Conservation (phyloP, 2,113 vertebrate genomes). For the Planiliza haematocheilus region DNA sequence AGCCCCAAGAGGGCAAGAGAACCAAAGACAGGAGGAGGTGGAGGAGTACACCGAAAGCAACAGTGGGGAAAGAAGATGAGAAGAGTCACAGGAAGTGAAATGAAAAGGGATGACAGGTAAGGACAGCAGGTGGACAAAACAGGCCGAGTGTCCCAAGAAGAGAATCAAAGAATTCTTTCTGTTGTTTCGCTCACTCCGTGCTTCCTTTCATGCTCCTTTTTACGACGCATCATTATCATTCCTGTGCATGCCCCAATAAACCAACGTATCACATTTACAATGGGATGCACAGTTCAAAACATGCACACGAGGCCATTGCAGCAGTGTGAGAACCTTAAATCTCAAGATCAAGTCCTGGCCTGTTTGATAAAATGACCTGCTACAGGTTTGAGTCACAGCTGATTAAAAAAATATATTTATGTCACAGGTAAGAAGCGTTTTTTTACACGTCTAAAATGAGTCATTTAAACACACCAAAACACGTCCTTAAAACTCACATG, state of each 20-base stretch:
- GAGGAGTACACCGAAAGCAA: conserved; percentile 20
- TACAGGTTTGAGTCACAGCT: conserved; percentile 13
- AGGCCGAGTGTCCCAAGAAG: conserved; percentile 11
- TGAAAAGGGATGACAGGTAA: conserved; percentile 57
- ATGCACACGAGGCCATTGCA: neutral
- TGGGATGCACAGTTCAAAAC: neutral
- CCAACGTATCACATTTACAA: neutral
- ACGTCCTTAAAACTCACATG: neutral
- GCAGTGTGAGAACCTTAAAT: conserved; percentile 5
- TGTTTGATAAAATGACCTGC: conserved; percentile 10
- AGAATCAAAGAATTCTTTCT: conserved; percentile 10
- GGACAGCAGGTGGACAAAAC: conserved; percentile 40
- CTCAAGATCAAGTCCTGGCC: neutral
- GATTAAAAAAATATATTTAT: neutral
- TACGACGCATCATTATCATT: conserved; percentile 30
- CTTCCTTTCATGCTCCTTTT: conserved; percentile 1
- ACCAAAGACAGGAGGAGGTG: conserved; percentile 31
- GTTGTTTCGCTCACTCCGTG: neutral
- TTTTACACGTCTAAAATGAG: neutral
- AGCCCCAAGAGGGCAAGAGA: conserved; percentile 51
- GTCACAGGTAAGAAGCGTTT: neutral
- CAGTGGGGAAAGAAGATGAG: conserved; percentile 28
- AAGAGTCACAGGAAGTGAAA: conserved; percentile 19
- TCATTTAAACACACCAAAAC: neutral
- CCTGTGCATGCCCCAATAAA: conserved; percentile 20